These are phyloP conservation scores for Micromys minutus DNA, from an alignment of 2,113 vertebrate species.

Conservation along the genomic window DNA sequence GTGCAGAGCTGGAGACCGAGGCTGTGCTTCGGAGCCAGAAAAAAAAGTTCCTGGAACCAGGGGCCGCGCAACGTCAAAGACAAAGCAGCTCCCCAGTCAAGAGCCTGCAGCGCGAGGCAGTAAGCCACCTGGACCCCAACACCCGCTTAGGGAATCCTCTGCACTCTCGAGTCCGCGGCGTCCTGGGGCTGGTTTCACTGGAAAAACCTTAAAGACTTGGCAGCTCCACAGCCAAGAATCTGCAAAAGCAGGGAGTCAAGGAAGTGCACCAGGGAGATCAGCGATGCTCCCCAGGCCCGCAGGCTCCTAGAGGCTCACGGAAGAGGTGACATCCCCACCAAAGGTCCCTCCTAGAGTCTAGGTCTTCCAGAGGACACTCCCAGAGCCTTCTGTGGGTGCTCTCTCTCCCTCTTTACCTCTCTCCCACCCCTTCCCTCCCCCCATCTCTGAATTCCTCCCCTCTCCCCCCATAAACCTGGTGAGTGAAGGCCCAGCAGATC, in stretches of 20 bases:
- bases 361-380: not conserved
- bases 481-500: too few species aligned
- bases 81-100: not conserved
- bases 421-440: not conserved
- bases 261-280: rapidly evolving
- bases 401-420: too few species aligned
- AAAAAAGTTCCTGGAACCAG: not conserved
- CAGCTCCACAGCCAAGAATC: too few species aligned
- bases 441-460: too few species aligned
- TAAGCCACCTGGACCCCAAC: too few species aligned
- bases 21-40: not conserved
- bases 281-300: too few species aligned
- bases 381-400: too few species aligned
- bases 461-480: too few species aligned
- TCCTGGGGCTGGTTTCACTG: not conserved
- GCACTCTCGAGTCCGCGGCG: rapidly evolving
- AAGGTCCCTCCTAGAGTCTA: not conserved
- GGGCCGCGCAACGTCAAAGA: rapidly evolving
- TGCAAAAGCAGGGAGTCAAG: not conserved
- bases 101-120: not conserved
- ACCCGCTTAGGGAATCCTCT: rapidly evolving
- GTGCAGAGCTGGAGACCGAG: not conserved
- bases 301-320: too few species aligned
- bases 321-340: not conserved
- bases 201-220: not conserved